Evolutionary conservation across 2,888 invertebrate species (phyloP).

Genomic region (Icerya purchasi): DNA sequence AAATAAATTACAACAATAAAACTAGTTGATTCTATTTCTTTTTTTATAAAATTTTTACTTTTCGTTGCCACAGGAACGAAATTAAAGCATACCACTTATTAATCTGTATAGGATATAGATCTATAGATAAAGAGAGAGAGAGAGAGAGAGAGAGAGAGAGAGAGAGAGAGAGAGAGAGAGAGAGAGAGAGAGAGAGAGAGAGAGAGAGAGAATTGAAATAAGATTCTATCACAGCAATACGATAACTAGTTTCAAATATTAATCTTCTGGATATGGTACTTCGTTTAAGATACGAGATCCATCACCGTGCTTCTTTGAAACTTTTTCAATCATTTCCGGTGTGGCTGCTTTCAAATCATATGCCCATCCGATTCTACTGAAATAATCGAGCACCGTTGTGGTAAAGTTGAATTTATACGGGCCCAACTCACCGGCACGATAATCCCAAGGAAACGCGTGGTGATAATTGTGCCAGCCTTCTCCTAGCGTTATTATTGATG

Average conservation of each 20-base stretch:
- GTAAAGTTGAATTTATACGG: slow-evolving; percentile 30
- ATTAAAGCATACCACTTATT: too few relatives aligned
- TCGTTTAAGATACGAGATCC: slow-evolving; percentile 21
- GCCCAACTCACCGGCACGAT: slow-evolving; percentile 73
- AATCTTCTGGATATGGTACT: slow-evolving; percentile 6
- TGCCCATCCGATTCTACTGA: slow-evolving; percentile 38
- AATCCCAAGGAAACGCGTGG: slow-evolving; percentile 83
- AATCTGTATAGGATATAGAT: too few relatives aligned
- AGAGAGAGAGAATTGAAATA: too few relatives aligned
- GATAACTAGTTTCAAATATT: background rate
- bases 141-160: too few relatives aligned
- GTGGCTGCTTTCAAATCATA: slow-evolving; percentile 51
- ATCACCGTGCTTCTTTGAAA: slow-evolving; percentile 34
- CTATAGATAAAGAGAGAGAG: too few relatives aligned
- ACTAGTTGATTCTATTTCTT: too few relatives aligned
- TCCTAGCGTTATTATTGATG: slow-evolving; percentile 50
- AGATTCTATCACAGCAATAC: too few relatives aligned
- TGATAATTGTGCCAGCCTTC: slow-evolving; percentile 92
- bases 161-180: too few relatives aligned
- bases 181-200: too few relatives aligned
- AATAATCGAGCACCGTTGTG: slow-evolving; percentile 33
- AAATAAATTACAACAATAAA: too few relatives aligned
- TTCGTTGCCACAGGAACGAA: too few relatives aligned
- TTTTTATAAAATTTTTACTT: too few relatives aligned
- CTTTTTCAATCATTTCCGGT: slow-evolving; percentile 29